Evolutionary conservation across 2,888 invertebrate species (phyloP).

Genomic region (Chorisops tibialis): DNA sequence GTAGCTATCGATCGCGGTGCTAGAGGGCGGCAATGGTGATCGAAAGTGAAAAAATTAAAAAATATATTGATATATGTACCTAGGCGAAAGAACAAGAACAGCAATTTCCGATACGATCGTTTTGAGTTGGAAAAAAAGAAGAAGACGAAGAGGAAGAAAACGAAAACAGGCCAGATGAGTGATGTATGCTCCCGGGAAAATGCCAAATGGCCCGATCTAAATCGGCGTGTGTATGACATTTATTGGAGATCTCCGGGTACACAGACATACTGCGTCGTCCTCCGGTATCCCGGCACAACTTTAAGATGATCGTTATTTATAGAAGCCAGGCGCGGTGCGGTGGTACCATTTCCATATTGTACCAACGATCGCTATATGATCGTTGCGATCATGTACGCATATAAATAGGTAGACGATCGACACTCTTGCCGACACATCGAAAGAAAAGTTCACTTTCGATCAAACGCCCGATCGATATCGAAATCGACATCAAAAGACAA

Average conservation of each 20-base stretch:
- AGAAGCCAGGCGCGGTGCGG: not conserved
- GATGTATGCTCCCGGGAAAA: constrained; percentile 6
- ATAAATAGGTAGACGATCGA: not conserved
- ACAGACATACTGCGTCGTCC: not conserved
- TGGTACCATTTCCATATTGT: not conserved
- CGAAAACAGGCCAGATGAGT: not conserved
- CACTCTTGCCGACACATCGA: not conserved
- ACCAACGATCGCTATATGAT: not conserved
- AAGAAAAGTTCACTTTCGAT: constrained; percentile 12
- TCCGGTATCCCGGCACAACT: too few relatives aligned
- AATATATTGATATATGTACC: not conserved
- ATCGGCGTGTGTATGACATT: constrained; percentile 12
- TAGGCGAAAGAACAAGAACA: not conserved
- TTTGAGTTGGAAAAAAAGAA: not conserved
- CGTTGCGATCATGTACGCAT: not conserved
- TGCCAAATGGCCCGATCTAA: constrained; percentile 22
- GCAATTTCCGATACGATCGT: not conserved
- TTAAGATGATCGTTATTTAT: constrained; percentile 11
- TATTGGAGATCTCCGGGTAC: constrained; percentile 10
- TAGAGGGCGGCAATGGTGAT: constrained; percentile 9
- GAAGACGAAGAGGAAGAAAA: constrained; percentile 3
- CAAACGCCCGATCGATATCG: not conserved
- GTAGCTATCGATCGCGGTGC: too few relatives aligned
- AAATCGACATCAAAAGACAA: constrained; percentile 25
- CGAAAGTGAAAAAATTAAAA: constrained; percentile 18